These are phyloP conservation scores for Tetranychus piercei DNA, from an alignment of 2,888 invertebrate genomes.

Conservation along the genomic window DNA sequence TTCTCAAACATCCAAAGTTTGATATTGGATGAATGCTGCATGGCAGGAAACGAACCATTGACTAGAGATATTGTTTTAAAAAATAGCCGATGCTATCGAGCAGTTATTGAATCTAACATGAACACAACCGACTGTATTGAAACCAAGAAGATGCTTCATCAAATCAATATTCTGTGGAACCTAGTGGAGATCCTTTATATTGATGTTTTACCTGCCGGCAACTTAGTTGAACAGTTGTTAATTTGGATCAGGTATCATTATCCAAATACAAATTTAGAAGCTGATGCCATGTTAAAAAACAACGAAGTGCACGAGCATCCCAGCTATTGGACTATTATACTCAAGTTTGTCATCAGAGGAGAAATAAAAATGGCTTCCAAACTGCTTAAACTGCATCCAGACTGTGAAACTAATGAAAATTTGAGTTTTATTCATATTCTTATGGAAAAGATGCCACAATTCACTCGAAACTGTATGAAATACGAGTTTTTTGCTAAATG, in stretches of 20 bases:
- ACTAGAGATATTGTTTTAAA: not conserved
- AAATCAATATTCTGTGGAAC: constrained; percentile 82
- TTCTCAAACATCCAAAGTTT: no score
- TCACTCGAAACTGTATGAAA: constrained; percentile 30
- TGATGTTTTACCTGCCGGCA: constrained; percentile 52
- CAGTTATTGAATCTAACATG: not conserved
- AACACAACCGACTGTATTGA: not conserved
- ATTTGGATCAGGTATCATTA: constrained; percentile 77
- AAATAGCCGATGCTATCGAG: not conserved
- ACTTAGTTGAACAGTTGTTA: constrained; percentile 49
- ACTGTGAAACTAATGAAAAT: constrained; percentile 41
- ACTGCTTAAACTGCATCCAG: constrained; percentile 54
- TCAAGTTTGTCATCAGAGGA: constrained; percentile 62
- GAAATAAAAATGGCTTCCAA: constrained; percentile 58
- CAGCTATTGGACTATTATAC: constrained; percentile 65
- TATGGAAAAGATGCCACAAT: constrained; percentile 58
- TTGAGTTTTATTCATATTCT: constrained; percentile 57
- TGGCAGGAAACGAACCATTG: no score
- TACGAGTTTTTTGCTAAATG: constrained; percentile 68
- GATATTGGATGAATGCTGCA: no score
- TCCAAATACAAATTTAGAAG: constrained; percentile 52
- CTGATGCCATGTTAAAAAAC: constrained; percentile 37
- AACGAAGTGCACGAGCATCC: constrained; percentile 36
- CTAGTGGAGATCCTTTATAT: constrained; percentile 75
- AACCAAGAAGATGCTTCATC: constrained; percentile 30